Conservation (phyloP, 2,113 vertebrate species). For the Alces alces region DNA sequence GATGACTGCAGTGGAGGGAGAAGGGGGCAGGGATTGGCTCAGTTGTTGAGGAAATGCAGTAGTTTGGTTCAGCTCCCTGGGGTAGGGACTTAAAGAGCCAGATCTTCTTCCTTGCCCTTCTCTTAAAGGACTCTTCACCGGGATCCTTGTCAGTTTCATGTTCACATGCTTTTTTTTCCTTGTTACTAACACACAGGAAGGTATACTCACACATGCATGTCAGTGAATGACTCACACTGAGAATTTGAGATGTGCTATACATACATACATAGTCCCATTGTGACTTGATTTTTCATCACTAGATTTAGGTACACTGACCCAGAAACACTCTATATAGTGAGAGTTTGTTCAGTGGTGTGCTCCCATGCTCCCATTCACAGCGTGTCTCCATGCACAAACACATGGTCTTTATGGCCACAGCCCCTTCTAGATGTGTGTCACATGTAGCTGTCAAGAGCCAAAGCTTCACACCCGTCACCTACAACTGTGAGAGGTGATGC, state of each 20-base stretch:
- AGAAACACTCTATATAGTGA: background rate
- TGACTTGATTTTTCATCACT: slow-evolving; percentile 21
- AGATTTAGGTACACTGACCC: background rate
- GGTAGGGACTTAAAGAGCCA: slow-evolving; percentile 51
- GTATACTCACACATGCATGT: background rate
- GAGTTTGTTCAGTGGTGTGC: background rate
- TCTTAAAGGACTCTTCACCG: slow-evolving; percentile 38
- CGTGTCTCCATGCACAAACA: background rate
- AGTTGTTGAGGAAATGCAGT: slow-evolving; percentile 56
- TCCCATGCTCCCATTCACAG: background rate
- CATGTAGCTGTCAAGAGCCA: background rate
- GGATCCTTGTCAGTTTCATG: slow-evolving; percentile 35
- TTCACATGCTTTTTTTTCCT: slow-evolving; percentile 7
- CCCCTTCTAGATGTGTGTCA: background rate
- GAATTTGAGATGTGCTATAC: slow-evolving; percentile 18
- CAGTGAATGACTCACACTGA: slow-evolving; percentile 17
- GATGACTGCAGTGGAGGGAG: slow-evolving; percentile 36
- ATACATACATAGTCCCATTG: background rate
- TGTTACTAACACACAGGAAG: slow-evolving; percentile 14
- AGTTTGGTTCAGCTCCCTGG: slow-evolving; percentile 39
- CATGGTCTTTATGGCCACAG: background rate
- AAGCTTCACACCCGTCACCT: background rate
- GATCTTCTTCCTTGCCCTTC: slow-evolving; percentile 49
- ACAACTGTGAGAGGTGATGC: background rate
- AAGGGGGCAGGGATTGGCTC: background rate